Evolutionary conservation across 2,888 invertebrate species (phyloP), one percentile per base, ranked within the genome.

Genomic region (Ctenicera cuprea): DNA sequence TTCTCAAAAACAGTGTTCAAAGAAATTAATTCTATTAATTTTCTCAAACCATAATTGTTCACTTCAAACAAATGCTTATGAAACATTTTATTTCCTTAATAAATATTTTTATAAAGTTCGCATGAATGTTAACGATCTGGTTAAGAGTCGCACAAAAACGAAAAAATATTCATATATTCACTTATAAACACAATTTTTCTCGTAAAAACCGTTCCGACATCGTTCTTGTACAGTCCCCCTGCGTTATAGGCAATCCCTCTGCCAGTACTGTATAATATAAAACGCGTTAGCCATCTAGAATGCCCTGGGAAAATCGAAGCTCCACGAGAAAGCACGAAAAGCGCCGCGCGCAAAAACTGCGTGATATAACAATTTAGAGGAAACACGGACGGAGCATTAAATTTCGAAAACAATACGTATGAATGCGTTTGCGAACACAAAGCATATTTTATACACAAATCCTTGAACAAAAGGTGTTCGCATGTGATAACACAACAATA

Each of bases 241-340:
- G 62, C 63, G 63, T 54, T 57, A 37, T 57, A 68, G 61, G 68
- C 74, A 64, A 66, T 74, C 37, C 48, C 71, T 69, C 69, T 61
- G 64, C 65, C 64, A 50, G 69, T 52, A 76, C 74, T 74, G 74
- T 76, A 67, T 68, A 73, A 76, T 66, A 62, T 57, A 68, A 75
- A 75, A 67, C 74, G 74, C 71, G 74, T 75, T 71, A 57, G 66
- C 62, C 73, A 73, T 67, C 67, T 66, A 73, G 73, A 68, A 74
- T 69, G 75, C 78, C 78, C 78, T 78, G 78, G 78, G 78, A 78
- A 78, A 78, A 77, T 74, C 78, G 78, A 74, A 64, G 45, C 54
- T 70, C 57, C 65, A 68, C 78, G 78, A 74, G 48, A 11, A 16
- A n/a, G 45, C 70, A 74, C 78, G 78, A 74, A 33, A 59, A 20